Base-by-base conservation (phyloP, 2,797 vertebrate species). In the Botia almorhae region DNA sequence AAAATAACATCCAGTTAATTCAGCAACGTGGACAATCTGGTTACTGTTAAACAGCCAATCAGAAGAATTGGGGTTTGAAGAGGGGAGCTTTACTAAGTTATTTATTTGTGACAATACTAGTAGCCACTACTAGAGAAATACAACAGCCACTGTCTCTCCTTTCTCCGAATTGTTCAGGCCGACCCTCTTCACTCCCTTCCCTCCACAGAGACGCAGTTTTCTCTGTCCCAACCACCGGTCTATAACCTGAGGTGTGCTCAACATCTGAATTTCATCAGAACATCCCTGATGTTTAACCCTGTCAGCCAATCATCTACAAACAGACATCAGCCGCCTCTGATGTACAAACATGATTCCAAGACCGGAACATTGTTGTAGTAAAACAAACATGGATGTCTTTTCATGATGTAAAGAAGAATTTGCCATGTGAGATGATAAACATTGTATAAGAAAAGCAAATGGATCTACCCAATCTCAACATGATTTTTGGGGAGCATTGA, bases 1-100 rank as follows among this genome's bases (percentile, higher is more conserved):
- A 71, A 80, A 69, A 82, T 33, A 33, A 33, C 33, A 33, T 33
- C 46, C 72, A 83, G 85, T 74, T 82, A 78, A 33, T 68, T 55
- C 17, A 61, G 74, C 29, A 58, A 48, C 14, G 69, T 23, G 11
- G 78, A 78, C 23, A 8, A 61, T 61, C n/a, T 48, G 60, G 14
- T 70, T 53, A 29, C 46, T 50, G 13, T 39, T 26, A 46, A 26
- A 70, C 69, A 64, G 50, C 55, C 26, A 33, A 79, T 76, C 43
- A 80, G 46, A 5, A 5, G 70, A 55, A 73, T 64, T 29, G 48
- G 50, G 67, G 64, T 81, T 74, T 67, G 46, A 23, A 74, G 60
- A 63, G n/a, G 13, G 39, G 17, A n/a, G 48, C 33, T 65, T 75
- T 43, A 46, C 39, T 26, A 46, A 11, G 10, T 10, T 46, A 17